Conservation (phyloP, 2,113 vertebrate genomes). For the Takifugu bimaculatus region DNA sequence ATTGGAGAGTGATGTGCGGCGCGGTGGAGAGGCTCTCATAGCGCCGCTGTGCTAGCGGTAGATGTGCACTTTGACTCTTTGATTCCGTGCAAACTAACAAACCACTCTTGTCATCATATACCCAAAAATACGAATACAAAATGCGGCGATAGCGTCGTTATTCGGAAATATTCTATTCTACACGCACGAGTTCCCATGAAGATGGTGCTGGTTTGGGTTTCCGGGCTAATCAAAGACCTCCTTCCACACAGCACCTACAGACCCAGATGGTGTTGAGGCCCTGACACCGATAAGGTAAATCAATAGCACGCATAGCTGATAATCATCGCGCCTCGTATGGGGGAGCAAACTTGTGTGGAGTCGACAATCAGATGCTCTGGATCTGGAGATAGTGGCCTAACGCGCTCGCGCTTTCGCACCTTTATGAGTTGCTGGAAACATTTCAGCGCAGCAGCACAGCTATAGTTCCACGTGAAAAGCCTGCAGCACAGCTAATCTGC, state of each 20-base stretch:
- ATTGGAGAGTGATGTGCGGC: constrained; percentile 27
- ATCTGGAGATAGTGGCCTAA: neutral
- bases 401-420: constrained; percentile 21
- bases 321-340: constrained; percentile 28
- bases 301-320: constrained; percentile 50
- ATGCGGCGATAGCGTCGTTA: no score
- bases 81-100: constrained; percentile 1
- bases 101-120: no score
- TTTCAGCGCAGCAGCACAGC: constrained; percentile 55
- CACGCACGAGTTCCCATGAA: constrained; percentile 41
- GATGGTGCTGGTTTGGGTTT: constrained; percentile 47
- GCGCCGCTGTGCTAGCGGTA: constrained; percentile 16
- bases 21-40: constrained; percentile 24
- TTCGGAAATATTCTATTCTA: constrained; percentile 5
- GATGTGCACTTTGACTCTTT: constrained; percentile 13
- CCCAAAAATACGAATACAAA: no score
- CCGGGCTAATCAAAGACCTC: constrained; percentile 51
- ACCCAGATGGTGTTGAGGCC: constrained; percentile 15
- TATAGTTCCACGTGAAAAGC: constrained; percentile 63
- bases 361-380: constrained; percentile 38
- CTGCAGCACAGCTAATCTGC: constrained; percentile 52
- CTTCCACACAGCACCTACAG: constrained; percentile 44
- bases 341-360: constrained; percentile 22
- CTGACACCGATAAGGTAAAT: constrained; percentile 47
- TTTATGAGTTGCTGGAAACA: constrained; percentile 41